Conservation (phyloP, 1,140 invertebrate species). For the Wasmannia auropunctata region DNA sequence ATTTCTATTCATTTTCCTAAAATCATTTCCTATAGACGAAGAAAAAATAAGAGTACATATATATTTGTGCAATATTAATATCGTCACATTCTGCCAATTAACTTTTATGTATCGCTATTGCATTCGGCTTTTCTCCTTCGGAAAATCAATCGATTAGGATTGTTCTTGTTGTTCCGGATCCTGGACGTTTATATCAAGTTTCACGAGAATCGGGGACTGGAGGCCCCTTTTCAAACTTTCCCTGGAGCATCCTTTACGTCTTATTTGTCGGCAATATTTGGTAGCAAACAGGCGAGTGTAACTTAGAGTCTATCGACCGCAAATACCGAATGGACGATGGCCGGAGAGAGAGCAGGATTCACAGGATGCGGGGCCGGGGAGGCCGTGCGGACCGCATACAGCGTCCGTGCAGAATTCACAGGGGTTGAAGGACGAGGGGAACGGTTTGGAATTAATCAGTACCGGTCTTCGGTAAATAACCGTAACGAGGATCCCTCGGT, state of each 20-base stretch:
- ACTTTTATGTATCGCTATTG: not conserved
- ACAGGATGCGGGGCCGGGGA: not conserved
- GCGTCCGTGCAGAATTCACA: not conserved
- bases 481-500: slow-evolving; percentile 57
- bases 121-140: not conserved
- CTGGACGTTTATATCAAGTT: not conserved
- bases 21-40: not conserved
- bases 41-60: not conserved
- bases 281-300: slow-evolving; percentile 40
- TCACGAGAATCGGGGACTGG: not conserved
- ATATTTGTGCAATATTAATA: not conserved
- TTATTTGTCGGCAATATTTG: slow-evolving; percentile 41
- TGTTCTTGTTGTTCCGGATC: not conserved
- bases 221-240: not conserved
- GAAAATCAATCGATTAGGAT: not conserved
- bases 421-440: slow-evolving; percentile 6
- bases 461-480: slow-evolving; percentile 53
- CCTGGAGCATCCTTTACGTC: not conserved
- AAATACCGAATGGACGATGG: slow-evolving; percentile 30
- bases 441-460: slow-evolving; percentile 59
- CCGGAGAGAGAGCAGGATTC: not conserved
- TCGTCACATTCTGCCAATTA: not conserved
- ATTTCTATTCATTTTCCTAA: not conserved
- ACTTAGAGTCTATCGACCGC: slow-evolving; percentile 29
- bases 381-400: not conserved